Percentiles rank a stretch among this genome's conserved stretches.
phyloP scores from a whole-genome alignment of 2,113 vertebrate genomes.

The Bambusicola thoracicus region DNA sequence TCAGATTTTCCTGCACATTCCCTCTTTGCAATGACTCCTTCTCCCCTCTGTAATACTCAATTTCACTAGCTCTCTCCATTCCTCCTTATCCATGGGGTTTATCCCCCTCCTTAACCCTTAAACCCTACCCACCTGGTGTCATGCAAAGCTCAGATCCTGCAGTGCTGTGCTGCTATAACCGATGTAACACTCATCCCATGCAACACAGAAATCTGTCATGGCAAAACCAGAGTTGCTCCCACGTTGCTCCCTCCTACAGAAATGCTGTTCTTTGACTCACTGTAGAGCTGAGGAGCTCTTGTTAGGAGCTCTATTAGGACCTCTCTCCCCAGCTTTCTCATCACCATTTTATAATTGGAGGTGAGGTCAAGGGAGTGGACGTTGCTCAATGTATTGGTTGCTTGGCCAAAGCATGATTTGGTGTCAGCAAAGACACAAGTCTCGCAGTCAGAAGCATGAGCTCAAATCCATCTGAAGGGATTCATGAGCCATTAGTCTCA shows the following conservation, averaged over 20 bases:
- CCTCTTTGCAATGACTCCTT: not conserved
- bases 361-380: not conserved
- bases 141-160: not conserved
- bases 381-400: fast-evolving
- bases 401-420: not conserved
- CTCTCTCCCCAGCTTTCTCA: fast-evolving
- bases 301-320: not conserved
- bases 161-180: not conserved
- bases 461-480: not conserved
- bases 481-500: not conserved
- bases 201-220: not conserved
- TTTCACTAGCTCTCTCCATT: not conserved
- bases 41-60: not conserved
- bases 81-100: not conserved
- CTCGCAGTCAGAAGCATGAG: not conserved
- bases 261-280: constrained; percentile 48
- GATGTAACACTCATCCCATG: not conserved
- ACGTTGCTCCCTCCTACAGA: not conserved
- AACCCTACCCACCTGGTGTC: not conserved
- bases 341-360: not conserved
- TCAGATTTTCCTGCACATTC: not conserved
- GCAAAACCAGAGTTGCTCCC: not conserved
- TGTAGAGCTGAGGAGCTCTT: not conserved
- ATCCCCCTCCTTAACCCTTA: not conserved
- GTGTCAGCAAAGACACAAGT: not conserved